These are phyloP conservation scores for Hippopotamus amphibius DNA, from an alignment of 2,113 vertebrate species.

Conservation along the genomic window DNA sequence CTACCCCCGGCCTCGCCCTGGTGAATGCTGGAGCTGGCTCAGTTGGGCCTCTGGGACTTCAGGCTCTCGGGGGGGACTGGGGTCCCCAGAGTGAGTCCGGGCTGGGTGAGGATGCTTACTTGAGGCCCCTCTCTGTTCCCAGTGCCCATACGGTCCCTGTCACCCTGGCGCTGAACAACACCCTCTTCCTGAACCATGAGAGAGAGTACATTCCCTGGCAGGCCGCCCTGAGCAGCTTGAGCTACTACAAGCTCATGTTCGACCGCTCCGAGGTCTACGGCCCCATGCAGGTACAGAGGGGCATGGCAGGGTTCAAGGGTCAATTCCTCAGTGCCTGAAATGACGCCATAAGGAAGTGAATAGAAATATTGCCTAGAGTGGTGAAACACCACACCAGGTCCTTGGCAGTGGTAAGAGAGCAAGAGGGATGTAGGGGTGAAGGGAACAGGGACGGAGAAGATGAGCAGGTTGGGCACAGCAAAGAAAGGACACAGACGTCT, in stretches of 20 bases:
- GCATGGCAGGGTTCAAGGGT: rapidly evolving
- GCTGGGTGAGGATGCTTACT: neutral
- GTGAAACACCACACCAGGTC: rapidly evolving
- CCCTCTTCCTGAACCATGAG: constrained; percentile 89
- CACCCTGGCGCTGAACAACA: constrained; percentile 91
- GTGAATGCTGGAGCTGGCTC: neutral
- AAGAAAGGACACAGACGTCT: rapidly evolving
- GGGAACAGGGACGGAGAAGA: neutral
- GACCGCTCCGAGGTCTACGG: constrained; percentile 93
- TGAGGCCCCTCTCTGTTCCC: neutral
- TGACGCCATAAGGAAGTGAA: neutral
- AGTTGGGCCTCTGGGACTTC: neutral
- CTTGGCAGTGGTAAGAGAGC: neutral
- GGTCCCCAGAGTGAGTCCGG: neutral
- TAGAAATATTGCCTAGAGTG: neutral
- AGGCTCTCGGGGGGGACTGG: neutral
- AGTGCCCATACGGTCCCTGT: constrained; percentile 88
- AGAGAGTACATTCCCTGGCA: constrained; percentile 93
- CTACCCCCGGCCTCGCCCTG: neutral
- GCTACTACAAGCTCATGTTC: constrained; percentile 93
- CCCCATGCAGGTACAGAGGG: constrained; percentile 89
- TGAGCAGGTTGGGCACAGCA: neutral
- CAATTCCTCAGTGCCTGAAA: rapidly evolving
- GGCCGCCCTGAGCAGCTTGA: constrained; percentile 89
- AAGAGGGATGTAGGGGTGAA: neutral